These are phyloP conservation scores for Cebidichthys violaceus DNA, from an alignment of 2,113 vertebrate genomes.

Conservation along the genomic window DNA sequence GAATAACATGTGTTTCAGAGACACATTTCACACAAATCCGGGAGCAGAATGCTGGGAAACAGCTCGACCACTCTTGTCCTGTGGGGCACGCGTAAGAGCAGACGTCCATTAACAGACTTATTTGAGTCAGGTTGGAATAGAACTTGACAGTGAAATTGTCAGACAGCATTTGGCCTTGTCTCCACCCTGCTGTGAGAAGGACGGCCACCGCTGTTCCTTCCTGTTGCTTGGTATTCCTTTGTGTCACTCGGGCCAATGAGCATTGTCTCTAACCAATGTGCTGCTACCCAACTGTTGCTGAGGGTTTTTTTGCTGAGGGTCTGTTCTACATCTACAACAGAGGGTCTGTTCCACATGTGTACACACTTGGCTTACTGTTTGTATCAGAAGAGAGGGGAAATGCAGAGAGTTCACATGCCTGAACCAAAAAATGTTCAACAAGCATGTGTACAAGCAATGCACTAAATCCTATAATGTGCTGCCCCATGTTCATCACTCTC, in stretches of 20 bases:
- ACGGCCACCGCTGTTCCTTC: conserved; percentile 11
- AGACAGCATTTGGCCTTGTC: not conserved
- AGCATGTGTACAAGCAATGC: too few species aligned
- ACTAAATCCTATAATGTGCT: not conserved
- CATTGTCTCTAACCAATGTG: not conserved
- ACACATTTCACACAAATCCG: not conserved
- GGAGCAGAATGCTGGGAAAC: not conserved
- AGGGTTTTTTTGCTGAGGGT: too few species aligned
- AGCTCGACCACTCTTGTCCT: not conserved
- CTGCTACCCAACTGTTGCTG: too few species aligned
- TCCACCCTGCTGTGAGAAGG: conserved; percentile 27
- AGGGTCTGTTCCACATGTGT: not conserved
- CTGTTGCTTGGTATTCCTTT: not conserved
- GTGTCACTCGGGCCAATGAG: not conserved
- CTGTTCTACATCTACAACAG: too few species aligned
- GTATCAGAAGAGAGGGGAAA: too few species aligned
- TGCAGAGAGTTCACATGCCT: too few species aligned
- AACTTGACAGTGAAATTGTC: conserved; percentile 13
- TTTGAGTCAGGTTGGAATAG: not conserved
- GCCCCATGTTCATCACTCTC: not conserved
- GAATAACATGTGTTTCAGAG: not conserved
- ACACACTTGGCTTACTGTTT: not conserved
- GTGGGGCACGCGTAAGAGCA: not conserved
- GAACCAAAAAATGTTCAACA: too few species aligned
- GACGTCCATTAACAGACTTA: not conserved